Evolutionary conservation across 2,113 vertebrate genomes (phyloP).

Genomic region (Plecturocebus donacophilus): DNA sequence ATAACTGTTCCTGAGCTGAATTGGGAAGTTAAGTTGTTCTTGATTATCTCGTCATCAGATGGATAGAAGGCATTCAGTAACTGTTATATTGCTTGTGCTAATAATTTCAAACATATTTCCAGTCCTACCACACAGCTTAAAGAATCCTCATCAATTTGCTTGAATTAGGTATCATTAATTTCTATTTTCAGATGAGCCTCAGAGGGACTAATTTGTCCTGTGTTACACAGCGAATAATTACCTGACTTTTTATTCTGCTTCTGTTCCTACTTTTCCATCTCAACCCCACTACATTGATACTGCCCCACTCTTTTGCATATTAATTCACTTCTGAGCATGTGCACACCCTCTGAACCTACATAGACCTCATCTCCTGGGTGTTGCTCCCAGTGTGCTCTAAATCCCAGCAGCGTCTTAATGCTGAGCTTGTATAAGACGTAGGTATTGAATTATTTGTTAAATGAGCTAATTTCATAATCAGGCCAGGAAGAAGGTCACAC

Average conservation of each 20-base stretch:
- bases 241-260: not conserved
- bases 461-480: not conserved
- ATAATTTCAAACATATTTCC: not conserved
- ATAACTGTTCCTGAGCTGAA: not conserved
- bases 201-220: not conserved
- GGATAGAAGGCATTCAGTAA: not conserved
- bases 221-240: not conserved
- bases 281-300: fast-evolving
- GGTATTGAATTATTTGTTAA: not conserved
- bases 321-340: not conserved
- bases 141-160: not conserved
- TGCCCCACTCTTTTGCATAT: not conserved
- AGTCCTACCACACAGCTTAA: not conserved
- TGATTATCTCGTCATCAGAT: not conserved
- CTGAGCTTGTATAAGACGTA: not conserved
- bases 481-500: not conserved
- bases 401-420: not conserved
- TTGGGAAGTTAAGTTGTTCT: not conserved
- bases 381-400: not conserved
- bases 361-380: not conserved
- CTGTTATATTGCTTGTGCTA: not conserved
- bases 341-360: not conserved
- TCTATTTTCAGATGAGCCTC: not conserved
- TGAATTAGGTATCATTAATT: not conserved
- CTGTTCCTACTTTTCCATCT: not conserved